Conservation (phyloP, 2,888 invertebrate species). For the Monoplex corrugatus region DNA sequence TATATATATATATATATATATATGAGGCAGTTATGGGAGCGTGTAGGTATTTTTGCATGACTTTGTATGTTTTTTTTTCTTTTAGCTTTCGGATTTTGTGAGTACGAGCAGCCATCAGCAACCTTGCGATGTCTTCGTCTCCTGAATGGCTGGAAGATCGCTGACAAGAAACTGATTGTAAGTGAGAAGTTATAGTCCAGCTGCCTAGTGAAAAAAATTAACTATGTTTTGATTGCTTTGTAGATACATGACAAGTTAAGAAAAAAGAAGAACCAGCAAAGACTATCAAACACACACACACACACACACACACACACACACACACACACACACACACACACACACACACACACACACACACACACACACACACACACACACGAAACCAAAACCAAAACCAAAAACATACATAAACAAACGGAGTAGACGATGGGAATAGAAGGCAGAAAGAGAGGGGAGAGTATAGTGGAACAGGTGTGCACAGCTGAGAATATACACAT, state of each 20-base stretch:
- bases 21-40: no score
- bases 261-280: constrained; percentile 72
- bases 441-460: no score
- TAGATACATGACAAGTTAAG: constrained; percentile 77
- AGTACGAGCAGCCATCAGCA: constrained; percentile 91
- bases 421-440: no score
- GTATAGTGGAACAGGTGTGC: no score
- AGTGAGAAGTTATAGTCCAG: no score
- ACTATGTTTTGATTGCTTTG: constrained; percentile 77
- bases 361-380: no score
- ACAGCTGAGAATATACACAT: no score
- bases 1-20: background rate
- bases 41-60: background rate
- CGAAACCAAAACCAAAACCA: no score
- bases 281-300: no score
- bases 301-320: background rate
- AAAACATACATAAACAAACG: no score
- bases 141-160: constrained; percentile 94
- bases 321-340: no score
- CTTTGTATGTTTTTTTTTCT: background rate
- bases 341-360: background rate
- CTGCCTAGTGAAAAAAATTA: constrained; percentile 70
- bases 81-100: constrained; percentile 73
- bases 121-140: constrained; percentile 94
- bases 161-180: constrained; percentile 95